Base-by-base conservation (phyloP, 2,797 vertebrate species). In the Phrynocephalus forsythii region DNA sequence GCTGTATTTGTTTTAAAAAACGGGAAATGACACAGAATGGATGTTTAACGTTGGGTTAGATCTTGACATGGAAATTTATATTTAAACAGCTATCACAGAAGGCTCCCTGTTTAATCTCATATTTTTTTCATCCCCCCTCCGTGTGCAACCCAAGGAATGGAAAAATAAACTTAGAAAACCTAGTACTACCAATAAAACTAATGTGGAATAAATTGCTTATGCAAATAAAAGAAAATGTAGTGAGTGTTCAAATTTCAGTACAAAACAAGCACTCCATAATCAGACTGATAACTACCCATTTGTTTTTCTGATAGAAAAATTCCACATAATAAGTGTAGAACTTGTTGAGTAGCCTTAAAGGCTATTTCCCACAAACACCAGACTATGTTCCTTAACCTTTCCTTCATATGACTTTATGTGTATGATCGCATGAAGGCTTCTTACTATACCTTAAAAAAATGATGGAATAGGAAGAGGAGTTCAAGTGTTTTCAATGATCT, bases 1-100 rank as follows among this genome's bases (percentile, higher is more conserved):
- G 60, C 86, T 92, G 67, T 9, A 79, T 84, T 67, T 67, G 18
- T 66, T 84, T 87, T 88, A 83, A 79, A 56, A 67, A 68, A 18
- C 5, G 44, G 30, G 30, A n/a, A 33, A 83, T 52, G 30, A 82
- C n/a, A 56, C 22, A 28, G 15, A 76, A 77, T 30, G 50, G 11
- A 6, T 22, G 72, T 50, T 67, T 87, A 18, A n/a, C 3, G n/a
- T 8, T 87, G 60, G 71, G 30, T 56, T 38, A 52, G 38, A 83
- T 87, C 66, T 86, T 91, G 92, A 93, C 90, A 91, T 86, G 76
- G 48, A 94, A 56, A 13, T 71, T 86, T 85, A 84, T 80, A 88
- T 38, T 8, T 77, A 84, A 86, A 89, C 91, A 93, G 90, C 82
- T 18, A 30, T 38, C 89, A 75, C 83, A 89, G 26, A 68, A 89